Conservation (phyloP, 2,888 invertebrate species). For the Laothoe populi region DNA sequence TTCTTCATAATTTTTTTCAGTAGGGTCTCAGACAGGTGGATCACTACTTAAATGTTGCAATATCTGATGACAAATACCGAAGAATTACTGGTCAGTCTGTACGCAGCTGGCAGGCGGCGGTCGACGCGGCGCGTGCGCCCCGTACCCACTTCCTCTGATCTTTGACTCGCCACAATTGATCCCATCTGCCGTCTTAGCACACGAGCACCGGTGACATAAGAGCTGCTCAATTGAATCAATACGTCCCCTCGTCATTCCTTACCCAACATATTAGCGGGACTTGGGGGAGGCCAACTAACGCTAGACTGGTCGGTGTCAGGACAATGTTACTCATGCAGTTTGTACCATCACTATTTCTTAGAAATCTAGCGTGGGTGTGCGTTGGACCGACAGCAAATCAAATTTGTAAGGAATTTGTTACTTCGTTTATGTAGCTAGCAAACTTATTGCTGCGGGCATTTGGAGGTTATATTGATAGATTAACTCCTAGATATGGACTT, state of each 20-base stretch:
- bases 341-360: neutral
- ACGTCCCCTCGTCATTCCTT: slow-evolving; percentile 46
- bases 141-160: slow-evolving; percentile 82
- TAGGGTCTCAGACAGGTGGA: slow-evolving; percentile 9
- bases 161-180: slow-evolving; percentile 79
- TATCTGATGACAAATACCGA: slow-evolving; percentile 55
- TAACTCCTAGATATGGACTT: slow-evolving; percentile 30
- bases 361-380: slow-evolving; percentile 26
- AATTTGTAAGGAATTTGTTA: slow-evolving; percentile 29
- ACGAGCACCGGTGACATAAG: slow-evolving; percentile 57
- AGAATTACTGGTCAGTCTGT: slow-evolving; percentile 46
- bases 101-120: slow-evolving; percentile 39
- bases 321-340: slow-evolving; percentile 7
- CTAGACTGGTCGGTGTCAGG: slow-evolving; percentile 46
- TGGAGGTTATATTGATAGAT: slow-evolving; percentile 28
- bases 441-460: slow-evolving; percentile 42
- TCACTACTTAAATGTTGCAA: slow-evolving; percentile 33
- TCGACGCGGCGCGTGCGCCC: slow-evolving; percentile 61
- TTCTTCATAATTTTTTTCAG: neutral
- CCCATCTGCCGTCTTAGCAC: slow-evolving; percentile 72
- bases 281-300: slow-evolving; percentile 49
- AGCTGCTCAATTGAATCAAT: slow-evolving; percentile 63
- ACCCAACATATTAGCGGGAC: slow-evolving; percentile 35
- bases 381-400: slow-evolving; percentile 21
- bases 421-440: slow-evolving; percentile 35